Evolutionary conservation across 1,140 invertebrate species (phyloP).

Genomic region (Pseudobourletiella spinata): DNA sequence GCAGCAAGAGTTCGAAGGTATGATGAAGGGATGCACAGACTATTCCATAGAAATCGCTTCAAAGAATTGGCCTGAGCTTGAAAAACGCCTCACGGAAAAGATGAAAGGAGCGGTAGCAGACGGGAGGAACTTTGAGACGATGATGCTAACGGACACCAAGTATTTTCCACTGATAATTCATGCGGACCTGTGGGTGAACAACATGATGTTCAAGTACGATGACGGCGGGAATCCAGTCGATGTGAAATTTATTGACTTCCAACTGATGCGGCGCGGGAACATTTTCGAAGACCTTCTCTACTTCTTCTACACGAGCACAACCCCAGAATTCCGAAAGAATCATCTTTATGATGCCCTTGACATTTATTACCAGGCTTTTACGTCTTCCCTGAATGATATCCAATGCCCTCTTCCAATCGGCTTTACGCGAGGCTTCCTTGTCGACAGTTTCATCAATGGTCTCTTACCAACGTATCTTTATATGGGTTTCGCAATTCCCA

Average conservation of each 20-base stretch:
- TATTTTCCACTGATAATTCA: constrained; percentile 45
- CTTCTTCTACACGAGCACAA: constrained; percentile 25
- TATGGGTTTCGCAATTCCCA: constrained; percentile 21
- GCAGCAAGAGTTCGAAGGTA: background rate
- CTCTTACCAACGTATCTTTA: background rate
- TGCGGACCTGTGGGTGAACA: constrained; percentile 57
- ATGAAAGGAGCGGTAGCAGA: background rate
- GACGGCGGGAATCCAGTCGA: constrained; percentile 42
- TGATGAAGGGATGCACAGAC: background rate
- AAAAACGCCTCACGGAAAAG: background rate
- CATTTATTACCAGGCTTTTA: constrained; percentile 23
- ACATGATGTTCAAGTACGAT: constrained; percentile 54
- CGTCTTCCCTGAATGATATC: background rate
- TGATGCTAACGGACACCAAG: constrained; percentile 2
- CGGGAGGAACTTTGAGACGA: background rate
- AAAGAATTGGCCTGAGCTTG: background rate
- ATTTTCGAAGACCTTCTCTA: constrained; percentile 30
- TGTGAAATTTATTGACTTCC: constrained; percentile 55
- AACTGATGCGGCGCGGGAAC: constrained; percentile 42
- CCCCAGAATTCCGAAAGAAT: constrained; percentile 22
- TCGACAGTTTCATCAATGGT: constrained; percentile 14
- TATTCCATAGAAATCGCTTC: background rate
- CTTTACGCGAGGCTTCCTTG: constrained; percentile 17
- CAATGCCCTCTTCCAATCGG: background rate
- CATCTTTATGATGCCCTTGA: constrained; percentile 15